A percentile compares a stretch with the other conserved stretches of the same genome.
Conservation (phyloP, 2,113 vertebrate species). For the Forbesichthys papilliferus region DNA sequence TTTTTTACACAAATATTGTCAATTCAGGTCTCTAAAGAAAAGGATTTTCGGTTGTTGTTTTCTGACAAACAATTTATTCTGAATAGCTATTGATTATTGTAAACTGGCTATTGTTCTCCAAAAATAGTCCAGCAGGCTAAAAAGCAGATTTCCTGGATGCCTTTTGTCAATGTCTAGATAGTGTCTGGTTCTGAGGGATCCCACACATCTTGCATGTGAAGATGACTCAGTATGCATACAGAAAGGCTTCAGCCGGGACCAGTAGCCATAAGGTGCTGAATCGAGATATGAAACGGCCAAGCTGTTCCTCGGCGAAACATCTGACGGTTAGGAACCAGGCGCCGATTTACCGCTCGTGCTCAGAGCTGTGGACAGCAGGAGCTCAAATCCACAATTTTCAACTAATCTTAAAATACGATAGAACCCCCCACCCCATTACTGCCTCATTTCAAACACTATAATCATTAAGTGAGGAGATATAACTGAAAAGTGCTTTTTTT, state of each 20-base stretch:
- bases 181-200: neutral
- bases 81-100: conserved; percentile 15
- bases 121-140: neutral
- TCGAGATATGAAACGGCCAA: conserved; percentile 32
- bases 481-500: too few species aligned
- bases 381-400: conserved; percentile 12
- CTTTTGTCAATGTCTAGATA: neutral
- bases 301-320: conserved; percentile 38
- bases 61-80: conserved; percentile 18
- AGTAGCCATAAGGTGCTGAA: conserved; percentile 43
- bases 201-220: conserved; percentile 2
- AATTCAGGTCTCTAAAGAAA: neutral
- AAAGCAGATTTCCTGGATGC: conserved; percentile 7
- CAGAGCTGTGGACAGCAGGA: conserved; percentile 47
- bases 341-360: conserved; percentile 6
- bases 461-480: neutral
- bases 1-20: neutral
- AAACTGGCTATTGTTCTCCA: conserved; percentile 2
- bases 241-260: conserved; percentile 26
- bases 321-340: neutral
- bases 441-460: too few species aligned
- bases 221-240: conserved; percentile 10
- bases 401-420: conserved; percentile 6
- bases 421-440: too few species aligned
- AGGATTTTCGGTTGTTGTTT: conserved; percentile 6